Evolutionary conservation across 2,888 invertebrate species (phyloP).

Genomic region (Lepidocyrtoides sp.): DNA sequence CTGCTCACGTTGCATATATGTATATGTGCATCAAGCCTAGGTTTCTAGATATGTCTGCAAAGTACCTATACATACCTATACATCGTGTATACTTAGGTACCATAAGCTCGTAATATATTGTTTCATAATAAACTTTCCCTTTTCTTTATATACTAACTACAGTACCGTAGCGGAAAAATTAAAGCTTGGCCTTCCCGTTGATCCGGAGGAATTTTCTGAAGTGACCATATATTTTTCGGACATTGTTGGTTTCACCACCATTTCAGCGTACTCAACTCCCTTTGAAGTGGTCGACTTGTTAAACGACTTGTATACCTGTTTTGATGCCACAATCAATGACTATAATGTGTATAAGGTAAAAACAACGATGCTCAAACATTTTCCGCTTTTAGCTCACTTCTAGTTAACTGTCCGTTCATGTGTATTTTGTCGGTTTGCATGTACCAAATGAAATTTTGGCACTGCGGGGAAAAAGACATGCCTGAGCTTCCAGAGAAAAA

Average conservation of each 20-base stretch:
- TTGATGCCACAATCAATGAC: conserved; percentile 97
- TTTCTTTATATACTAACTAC: background rate
- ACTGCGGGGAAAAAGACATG: background rate
- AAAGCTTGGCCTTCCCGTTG: conserved; percentile 95
- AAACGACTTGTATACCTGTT: conserved; percentile 97
- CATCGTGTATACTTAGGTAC: background rate
- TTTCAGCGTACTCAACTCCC: conserved; percentile 96
- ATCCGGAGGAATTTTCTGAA: conserved; percentile 93
- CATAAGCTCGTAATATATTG: no score
- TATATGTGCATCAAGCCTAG: no score
- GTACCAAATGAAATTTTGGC: background rate
- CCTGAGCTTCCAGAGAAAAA: background rate
- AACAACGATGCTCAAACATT: background rate
- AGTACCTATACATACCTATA: no score
- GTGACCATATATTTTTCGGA: conserved; percentile 98
- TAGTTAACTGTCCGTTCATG: background rate
- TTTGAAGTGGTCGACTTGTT: conserved; percentile 96
- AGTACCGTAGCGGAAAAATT: conserved; percentile 97
- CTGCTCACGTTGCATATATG: no score
- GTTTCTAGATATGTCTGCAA: no score
- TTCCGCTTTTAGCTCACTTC: background rate
- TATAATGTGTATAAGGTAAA: conserved; percentile 94
- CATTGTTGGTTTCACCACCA: conserved; percentile 97
- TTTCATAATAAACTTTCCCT: background rate
- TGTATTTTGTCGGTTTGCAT: background rate